Conservation (phyloP, 2,113 vertebrate species). For the Daboia siamensis region DNA sequence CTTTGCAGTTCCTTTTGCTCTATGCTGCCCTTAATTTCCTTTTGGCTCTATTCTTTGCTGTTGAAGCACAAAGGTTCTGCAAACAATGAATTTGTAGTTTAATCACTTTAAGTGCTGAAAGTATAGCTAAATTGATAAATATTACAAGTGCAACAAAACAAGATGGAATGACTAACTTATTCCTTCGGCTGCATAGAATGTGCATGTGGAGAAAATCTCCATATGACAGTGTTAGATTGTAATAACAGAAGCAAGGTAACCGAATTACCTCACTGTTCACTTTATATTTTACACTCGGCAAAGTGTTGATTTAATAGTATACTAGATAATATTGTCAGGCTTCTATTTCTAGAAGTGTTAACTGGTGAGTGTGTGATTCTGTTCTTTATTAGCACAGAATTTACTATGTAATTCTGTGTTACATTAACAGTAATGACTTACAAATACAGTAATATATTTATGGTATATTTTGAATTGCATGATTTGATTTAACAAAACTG, state of each 20-base stretch:
- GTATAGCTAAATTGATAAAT: slow-evolving; percentile 59
- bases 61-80: slow-evolving; percentile 47
- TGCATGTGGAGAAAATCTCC: neutral
- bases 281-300: neutral
- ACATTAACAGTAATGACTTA: slow-evolving; percentile 28
- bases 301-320: slow-evolving; percentile 38
- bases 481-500: slow-evolving; percentile 15
- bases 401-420: slow-evolving; percentile 38
- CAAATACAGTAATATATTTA: slow-evolving; percentile 37
- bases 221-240: neutral
- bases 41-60: slow-evolving; percentile 51
- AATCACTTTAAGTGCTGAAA: slow-evolving; percentile 54
- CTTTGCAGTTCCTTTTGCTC: slow-evolving; percentile 16
- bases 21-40: slow-evolving; percentile 18
- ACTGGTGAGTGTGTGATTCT: slow-evolving; percentile 6
- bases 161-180: slow-evolving; percentile 29
- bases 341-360: slow-evolving; percentile 45
- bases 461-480: slow-evolving; percentile 44
- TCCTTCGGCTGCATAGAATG: slow-evolving; percentile 22
- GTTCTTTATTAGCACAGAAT: neutral
- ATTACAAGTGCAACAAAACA: slow-evolving; percentile 36
- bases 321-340: slow-evolving; percentile 5
- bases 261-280: slow-evolving; percentile 22
- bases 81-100: slow-evolving; percentile 62
- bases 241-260: slow-evolving; percentile 20